Conservation (phyloP, 2,113 vertebrate genomes). For the Cyanocitta stelleri region DNA sequence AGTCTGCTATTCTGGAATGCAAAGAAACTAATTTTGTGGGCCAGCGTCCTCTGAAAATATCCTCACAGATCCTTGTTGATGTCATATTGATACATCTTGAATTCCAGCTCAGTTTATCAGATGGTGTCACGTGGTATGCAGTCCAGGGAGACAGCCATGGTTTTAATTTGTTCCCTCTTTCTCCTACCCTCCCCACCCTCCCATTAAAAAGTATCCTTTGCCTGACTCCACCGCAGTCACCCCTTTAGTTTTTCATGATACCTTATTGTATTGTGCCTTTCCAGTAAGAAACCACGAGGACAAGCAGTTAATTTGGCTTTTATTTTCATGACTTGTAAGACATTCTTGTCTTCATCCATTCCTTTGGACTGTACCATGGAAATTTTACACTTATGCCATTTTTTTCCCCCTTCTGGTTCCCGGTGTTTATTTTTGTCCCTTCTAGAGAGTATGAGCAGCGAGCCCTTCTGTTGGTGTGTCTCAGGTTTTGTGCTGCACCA, state of each 20-base stretch:
- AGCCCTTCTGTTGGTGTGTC: background rate
- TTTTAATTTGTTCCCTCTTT: background rate
- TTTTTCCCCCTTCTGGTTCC: background rate
- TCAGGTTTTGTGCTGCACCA: background rate
- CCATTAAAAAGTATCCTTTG: background rate
- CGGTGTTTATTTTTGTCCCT: background rate
- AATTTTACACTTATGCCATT: background rate
- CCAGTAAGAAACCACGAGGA: background rate
- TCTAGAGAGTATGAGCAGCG: background rate
- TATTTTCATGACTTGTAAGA: background rate
- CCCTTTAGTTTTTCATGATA: background rate
- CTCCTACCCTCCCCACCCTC: rapidly evolving
- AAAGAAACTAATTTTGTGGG: background rate
- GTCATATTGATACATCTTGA: background rate
- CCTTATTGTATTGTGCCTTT: background rate
- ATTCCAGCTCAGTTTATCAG: background rate
- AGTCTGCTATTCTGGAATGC: background rate
- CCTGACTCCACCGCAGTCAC: background rate
- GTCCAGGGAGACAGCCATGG: background rate
- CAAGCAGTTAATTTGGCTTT: background rate
- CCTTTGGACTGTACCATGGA: background rate
- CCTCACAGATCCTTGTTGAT: background rate
- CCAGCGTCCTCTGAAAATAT: background rate
- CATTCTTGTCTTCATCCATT: background rate
- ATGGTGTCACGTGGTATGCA: background rate